Conservation (phyloP, 2,888 invertebrate species). For the Ophion ventricosus region DNA sequence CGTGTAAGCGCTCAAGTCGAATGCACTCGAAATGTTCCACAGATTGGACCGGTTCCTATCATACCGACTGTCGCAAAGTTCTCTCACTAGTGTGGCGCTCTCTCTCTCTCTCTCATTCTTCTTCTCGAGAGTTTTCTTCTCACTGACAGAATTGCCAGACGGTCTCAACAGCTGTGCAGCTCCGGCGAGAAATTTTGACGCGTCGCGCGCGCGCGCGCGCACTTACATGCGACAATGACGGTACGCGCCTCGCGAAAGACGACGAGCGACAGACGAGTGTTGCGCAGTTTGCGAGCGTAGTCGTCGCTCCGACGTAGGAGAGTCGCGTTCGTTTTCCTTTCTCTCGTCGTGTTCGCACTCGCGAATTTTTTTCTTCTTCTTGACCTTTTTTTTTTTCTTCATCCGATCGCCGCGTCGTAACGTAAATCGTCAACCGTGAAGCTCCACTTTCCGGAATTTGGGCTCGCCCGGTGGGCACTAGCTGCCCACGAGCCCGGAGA, state of each 20-base stretch:
- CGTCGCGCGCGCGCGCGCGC: not conserved
- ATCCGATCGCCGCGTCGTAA: conserved; percentile 2
- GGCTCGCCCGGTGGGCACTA: conserved; percentile 77
- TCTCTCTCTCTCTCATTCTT: not conserved
- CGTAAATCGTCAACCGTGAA: conserved; percentile 63
- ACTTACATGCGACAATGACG: conserved; percentile 39
- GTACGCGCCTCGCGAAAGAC: conserved; percentile 1
- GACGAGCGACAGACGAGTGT: conserved; percentile 12
- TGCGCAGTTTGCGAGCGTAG: conserved; percentile 45
- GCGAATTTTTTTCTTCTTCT: conserved; percentile 18
- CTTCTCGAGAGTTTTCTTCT: not conserved
- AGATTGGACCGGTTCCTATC: too few relatives aligned
- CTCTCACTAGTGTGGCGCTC: not conserved
- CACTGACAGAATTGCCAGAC: not conserved
- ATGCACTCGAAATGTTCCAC: too few relatives aligned
- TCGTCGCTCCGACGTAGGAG: conserved; percentile 33
- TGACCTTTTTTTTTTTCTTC: conserved; percentile 10
- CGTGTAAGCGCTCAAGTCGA: too few relatives aligned
- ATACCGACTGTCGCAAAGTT: too few relatives aligned
- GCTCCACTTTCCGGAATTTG: conserved; percentile 65
- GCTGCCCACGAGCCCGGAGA: conserved; percentile 76
- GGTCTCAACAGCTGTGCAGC: not conserved
- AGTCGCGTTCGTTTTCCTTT: conserved; percentile 13
- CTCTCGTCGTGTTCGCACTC: not conserved
- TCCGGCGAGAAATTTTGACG: conserved; percentile 6